A percentile compares a stretch with the other conserved stretches of the same genome.
Conservation (phyloP, 2,888 invertebrate genomes). For the Caenorhabditis wallacei region DNA sequence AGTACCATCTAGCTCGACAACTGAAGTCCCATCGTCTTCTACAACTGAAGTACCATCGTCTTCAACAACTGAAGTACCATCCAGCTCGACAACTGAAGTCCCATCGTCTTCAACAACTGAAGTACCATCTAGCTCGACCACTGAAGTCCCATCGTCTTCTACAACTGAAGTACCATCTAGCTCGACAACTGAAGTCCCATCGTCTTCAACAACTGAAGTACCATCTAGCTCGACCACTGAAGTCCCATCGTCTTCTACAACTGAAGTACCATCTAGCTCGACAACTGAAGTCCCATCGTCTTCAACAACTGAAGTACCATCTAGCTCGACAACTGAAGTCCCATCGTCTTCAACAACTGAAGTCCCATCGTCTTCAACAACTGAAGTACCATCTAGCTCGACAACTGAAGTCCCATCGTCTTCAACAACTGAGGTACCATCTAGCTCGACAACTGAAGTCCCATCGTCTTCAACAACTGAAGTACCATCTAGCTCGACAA, state of each 20-base stretch:
- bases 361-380: neutral
- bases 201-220: neutral
- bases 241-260: neutral
- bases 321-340: neutral
- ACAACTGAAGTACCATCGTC: slow-evolving; percentile 1
- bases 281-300: neutral
- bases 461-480: neutral
- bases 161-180: neutral
- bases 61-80: neutral
- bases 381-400: neutral
- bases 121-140: neutral
- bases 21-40: neutral
- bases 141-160: neutral
- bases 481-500: neutral
- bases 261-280: neutral
- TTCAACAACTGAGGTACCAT: neutral
- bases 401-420: neutral
- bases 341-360: neutral
- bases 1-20: slow-evolving; percentile 1
- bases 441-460: neutral
- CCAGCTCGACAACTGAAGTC: neutral
- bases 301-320: neutral
- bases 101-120: slow-evolving; percentile 3
- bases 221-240: neutral
- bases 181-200: neutral